Conservation (phyloP, 92 coral and sea anemone genomes). For the Virgularia gustaviana region DNA sequence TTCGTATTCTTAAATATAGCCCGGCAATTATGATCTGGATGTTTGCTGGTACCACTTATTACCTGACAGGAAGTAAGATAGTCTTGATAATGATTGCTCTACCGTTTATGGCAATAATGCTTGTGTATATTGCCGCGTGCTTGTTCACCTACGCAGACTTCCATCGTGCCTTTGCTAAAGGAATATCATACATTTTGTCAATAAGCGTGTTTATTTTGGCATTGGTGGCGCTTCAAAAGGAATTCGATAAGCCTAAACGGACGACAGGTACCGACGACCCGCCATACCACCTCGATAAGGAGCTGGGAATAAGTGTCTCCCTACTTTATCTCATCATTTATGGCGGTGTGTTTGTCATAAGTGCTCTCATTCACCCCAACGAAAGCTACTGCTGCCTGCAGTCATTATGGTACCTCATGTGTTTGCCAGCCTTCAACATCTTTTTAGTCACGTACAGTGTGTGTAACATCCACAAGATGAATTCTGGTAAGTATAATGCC, state of each 20-base stretch:
- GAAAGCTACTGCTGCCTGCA: slow-evolving; percentile 20
- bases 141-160: slow-evolving; percentile 22
- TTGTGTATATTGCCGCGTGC: slow-evolving; percentile 25
- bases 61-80: not conserved
- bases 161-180: slow-evolving; percentile 38
- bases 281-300: slow-evolving; percentile 18
- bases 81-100: not conserved
- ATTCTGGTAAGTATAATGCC: slow-evolving; percentile 6
- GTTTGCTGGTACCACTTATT: slow-evolving; percentile 14
- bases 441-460: slow-evolving; percentile 26
- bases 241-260: not conserved
- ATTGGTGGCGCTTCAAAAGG: not conserved
- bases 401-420: slow-evolving; percentile 28
- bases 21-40: slow-evolving; percentile 38
- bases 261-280: slow-evolving; percentile 15
- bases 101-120: slow-evolving; percentile 6
- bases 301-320: slow-evolving; percentile 10
- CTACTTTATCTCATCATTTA: slow-evolving; percentile 21
- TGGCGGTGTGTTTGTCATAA: slow-evolving; percentile 14
- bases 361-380: slow-evolving; percentile 19
- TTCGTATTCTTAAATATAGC: not conserved
- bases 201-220: slow-evolving; percentile 15
- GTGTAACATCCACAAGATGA: slow-evolving; percentile 2
- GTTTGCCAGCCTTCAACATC: slow-evolving; percentile 34
- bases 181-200: slow-evolving; percentile 12